phyloP scores from a whole-genome alignment of 2,888 invertebrate species.

The Agrotis puta region DNA sequence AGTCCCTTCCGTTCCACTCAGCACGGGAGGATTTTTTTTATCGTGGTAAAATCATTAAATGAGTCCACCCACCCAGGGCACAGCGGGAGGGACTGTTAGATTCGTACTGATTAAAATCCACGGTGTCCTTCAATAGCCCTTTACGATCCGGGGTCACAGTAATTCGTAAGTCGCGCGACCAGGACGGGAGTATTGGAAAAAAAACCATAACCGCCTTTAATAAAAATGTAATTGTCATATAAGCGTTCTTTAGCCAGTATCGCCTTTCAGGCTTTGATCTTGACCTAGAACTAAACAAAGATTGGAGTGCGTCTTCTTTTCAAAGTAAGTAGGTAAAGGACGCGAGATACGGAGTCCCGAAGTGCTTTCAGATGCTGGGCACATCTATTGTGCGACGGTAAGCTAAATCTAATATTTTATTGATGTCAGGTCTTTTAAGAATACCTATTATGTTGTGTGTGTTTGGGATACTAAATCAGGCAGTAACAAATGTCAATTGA shows the following conservation, averaged over 20 bases:
- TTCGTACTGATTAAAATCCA: too few relatives aligned
- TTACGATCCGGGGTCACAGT: too few relatives aligned
- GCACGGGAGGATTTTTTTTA: too few relatives aligned
- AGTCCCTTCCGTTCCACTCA: too few relatives aligned
- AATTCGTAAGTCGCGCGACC: too few relatives aligned
- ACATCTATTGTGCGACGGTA: conserved; percentile 14
- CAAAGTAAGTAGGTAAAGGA: conserved; percentile 38
- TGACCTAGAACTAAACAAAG: conserved; percentile 33
- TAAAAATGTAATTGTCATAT: not conserved
- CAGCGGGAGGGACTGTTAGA: too few relatives aligned
- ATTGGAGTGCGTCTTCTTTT: conserved; percentile 3
- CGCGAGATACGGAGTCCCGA: conserved; percentile 6
- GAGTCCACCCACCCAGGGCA: too few relatives aligned
- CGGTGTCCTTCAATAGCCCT: too few relatives aligned
- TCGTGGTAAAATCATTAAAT: too few relatives aligned
- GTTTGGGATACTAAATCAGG: not conserved
- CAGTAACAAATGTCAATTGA: too few relatives aligned
- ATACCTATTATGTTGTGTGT: not conserved
- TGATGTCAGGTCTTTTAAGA: conserved; percentile 1
- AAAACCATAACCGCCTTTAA: too few relatives aligned
- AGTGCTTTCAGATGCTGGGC: conserved; percentile 36
- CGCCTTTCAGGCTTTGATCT: not conserved
- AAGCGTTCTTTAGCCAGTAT: not conserved
- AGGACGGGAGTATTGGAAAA: too few relatives aligned
- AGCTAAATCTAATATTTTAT: conserved; percentile 37